A percentile compares a stretch with the other conserved stretches of the same genome.
These are phyloP conservation scores for Meriones unguiculatus DNA, from an alignment of 2,113 vertebrate species.

Conservation along the genomic window DNA sequence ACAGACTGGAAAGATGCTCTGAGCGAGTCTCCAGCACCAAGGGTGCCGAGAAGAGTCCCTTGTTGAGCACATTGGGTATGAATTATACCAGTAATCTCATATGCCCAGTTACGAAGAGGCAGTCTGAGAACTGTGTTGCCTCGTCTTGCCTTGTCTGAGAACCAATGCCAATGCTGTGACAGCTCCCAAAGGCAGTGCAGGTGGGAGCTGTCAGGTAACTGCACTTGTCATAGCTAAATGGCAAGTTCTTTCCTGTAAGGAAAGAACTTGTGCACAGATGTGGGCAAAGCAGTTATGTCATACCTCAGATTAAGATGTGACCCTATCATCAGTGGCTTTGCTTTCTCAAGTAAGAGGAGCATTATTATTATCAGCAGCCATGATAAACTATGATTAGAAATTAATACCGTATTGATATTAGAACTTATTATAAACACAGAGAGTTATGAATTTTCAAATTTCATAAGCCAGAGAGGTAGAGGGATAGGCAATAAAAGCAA, in stretches of 20 bases:
- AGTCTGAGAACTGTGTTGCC: not conserved
- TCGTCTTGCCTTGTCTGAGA: too few relatives aligned
- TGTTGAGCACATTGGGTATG: not conserved
- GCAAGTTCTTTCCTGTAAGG: constrained; percentile 17
- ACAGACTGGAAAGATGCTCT: not conserved
- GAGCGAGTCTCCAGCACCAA: not conserved
- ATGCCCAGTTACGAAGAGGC: not conserved
- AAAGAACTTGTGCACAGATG: not conserved
- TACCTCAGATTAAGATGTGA: not conserved
- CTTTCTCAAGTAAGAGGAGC: not conserved
- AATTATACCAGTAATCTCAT: not conserved
- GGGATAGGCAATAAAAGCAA: not conserved
- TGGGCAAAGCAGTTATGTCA: not conserved
- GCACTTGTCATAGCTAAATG: not conserved
- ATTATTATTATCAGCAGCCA: not conserved
- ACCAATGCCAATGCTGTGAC: not conserved
- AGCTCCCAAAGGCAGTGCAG: not conserved
- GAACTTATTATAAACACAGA: not conserved
- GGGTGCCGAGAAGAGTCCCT: not conserved
- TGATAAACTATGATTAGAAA: not conserved
- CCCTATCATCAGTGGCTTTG: not conserved
- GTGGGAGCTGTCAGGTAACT: not conserved
- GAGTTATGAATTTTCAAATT: not conserved
- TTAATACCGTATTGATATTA: not conserved
- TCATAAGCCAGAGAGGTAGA: not conserved